Base-by-base conservation (phyloP, 2,888 invertebrate species). In the Seira ritae region DNA sequence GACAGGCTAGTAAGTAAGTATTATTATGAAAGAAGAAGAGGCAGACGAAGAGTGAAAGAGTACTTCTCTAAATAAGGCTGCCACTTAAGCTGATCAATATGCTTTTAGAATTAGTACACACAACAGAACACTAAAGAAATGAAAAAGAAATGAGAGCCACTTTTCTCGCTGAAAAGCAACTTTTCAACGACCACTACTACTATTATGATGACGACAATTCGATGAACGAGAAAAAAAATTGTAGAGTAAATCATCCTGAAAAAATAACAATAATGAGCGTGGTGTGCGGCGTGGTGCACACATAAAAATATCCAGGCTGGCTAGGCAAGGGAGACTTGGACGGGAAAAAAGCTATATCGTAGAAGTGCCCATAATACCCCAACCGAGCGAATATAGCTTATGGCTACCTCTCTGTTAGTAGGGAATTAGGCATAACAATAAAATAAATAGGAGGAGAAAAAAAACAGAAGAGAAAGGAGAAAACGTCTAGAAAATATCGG, bases 31-130 rank as follows among this genome's bases (percentile, higher is more conserved):
- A 31, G 31, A 31, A n/a, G n/a, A 31, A 31, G 31, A 31, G 31
- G 31, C 8, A 2, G 2, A 31, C n/a, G 8, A 31, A 31, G 31
- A 31, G 31, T 31, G 31, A 31, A 31, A 31, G 31, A 31, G 31
- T 31, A 8, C 31, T 31, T 31, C 31, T 31, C 31, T 31, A 31
- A 31, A 31, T 31, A 31, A 31, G 31, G 31, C 50, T n/a, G 17
- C 17, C 50, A 50, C 50, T 50, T 50, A 50, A 50, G 50, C 50
- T 50, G 50, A 50, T 50, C 50, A 50, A 50, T 50, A 50, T 50
- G 50, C 50, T 50, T 50, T 50, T 50, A 50, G 17, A n/a, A 50
- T n/a, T 50, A 50, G 17, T 50, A 50, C 17, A 8, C 31, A 31
- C 31, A 50, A n/a, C 12, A 15, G 50, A 50, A 50, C n/a, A n/a